A percentile compares a stretch with the other conserved stretches of the same genome.
Evolutionary conservation across 1,140 invertebrate genomes (phyloP).

Genomic region (Heterodera carotae): DNA sequence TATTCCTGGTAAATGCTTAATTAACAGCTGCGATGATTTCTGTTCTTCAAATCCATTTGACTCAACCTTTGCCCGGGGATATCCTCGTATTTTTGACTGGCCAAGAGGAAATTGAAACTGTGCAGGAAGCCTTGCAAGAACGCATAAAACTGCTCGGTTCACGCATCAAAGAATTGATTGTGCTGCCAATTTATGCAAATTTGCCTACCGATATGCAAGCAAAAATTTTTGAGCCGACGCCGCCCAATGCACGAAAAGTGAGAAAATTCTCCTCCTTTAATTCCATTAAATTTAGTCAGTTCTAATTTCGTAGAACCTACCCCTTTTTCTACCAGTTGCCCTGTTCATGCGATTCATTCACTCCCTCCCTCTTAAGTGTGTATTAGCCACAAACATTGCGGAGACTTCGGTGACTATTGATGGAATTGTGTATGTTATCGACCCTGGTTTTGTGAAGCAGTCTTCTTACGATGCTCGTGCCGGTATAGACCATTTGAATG

Average conservation of each 20-base stretch:
- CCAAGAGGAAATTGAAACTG: slow-evolving; percentile 63
- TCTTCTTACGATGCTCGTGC: slow-evolving; percentile 97
- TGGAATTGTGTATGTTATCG: slow-evolving; percentile 98
- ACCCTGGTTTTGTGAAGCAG: slow-evolving; percentile 96
- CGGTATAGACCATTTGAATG: slow-evolving; percentile 95
- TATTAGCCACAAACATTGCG: slow-evolving; percentile 97
- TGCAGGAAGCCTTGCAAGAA: slow-evolving; percentile 57
- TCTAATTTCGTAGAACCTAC: too few species aligned
- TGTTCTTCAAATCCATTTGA: slow-evolving; percentile 92
- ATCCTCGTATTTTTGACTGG: slow-evolving; percentile 95
- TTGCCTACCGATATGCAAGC: slow-evolving; percentile 97
- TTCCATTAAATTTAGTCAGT: too few species aligned
- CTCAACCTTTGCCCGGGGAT: slow-evolving; percentile 88
- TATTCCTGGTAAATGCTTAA: neutral
- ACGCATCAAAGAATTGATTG: slow-evolving; percentile 87
- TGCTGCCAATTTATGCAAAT: slow-evolving; percentile 96
- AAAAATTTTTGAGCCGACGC: slow-evolving; percentile 95
- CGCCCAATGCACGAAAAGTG: slow-evolving; percentile 83
- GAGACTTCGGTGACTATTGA: slow-evolving; percentile 95
- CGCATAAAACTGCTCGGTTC: slow-evolving; percentile 74
- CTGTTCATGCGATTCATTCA: too few species aligned
- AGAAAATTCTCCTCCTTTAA: slow-evolving; percentile 12
- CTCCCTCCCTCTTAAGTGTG: slow-evolving; percentile 70
- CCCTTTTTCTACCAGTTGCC: too few species aligned
- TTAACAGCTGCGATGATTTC: slow-evolving; percentile 83